Conservation (phyloP, 2,888 invertebrate species). For the Netelia inedita region DNA sequence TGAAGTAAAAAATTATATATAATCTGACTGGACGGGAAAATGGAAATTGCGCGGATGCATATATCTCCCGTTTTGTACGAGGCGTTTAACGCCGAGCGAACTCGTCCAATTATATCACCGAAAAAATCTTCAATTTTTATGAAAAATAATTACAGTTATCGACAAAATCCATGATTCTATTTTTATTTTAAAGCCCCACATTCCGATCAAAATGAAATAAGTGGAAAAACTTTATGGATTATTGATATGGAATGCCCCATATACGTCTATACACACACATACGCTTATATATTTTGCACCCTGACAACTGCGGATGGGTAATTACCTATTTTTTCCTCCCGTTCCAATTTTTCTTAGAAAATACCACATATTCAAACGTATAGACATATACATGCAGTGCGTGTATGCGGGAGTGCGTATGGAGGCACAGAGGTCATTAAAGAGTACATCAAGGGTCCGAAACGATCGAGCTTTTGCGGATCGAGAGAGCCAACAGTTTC, state of each 20-base stretch:
- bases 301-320: too few species aligned
- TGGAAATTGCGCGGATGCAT: conserved; percentile 3
- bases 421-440: conserved; percentile 35
- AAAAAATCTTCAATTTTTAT: too few species aligned
- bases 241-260: too few species aligned
- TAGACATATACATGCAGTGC: too few species aligned
- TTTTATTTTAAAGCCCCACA: too few species aligned
- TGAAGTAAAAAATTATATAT: conserved; percentile 17
- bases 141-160: too few species aligned
- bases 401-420: not conserved
- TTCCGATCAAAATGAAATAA: too few species aligned
- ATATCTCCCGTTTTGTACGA: not conserved
- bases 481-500: conserved; percentile 43
- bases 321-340: not conserved
- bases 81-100: not conserved
- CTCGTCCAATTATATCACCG: too few species aligned
- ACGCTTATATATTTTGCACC: too few species aligned
- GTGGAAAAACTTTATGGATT: too few species aligned
- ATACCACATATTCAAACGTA: not conserved
- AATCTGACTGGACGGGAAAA: not conserved
- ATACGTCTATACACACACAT: too few species aligned
- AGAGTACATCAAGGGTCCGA: conserved; percentile 21
- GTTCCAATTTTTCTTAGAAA: not conserved
- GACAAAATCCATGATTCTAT: too few species aligned
- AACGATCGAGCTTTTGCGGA: conserved; percentile 3